Evolutionary conservation across 1,140 invertebrate genomes (phyloP), one percentile per base, ranked within the genome.

Genomic region (Paraescarpia echinospica): DNA sequence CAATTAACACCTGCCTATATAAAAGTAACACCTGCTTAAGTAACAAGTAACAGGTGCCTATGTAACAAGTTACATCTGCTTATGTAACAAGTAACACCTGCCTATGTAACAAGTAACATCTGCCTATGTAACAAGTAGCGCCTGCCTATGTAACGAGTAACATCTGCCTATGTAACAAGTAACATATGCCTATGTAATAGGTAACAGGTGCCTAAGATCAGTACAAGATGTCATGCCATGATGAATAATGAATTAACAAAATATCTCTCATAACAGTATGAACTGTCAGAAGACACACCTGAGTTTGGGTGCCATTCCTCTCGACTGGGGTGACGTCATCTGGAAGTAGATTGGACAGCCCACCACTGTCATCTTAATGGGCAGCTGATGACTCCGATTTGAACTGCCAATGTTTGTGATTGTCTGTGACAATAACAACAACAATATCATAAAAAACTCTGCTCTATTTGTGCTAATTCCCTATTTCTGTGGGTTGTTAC

Each of bases 331-430:
- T 33, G 91, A 35, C 2, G 41, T 33, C 91, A 92, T 94, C 91
- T 95, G 95, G 94, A 96, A 96, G 59, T 94, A 93, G 18, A 96
- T 94, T 22, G 96, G 96, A 94, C 94, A 95, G 33, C 96, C 96
- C 41, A 94, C 92, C 2, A 95, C 95, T 51, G 92, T 94, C 94
- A 95, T 94, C 31, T 35, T 93, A 6, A 95, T 18, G 22, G 59
- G 59, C 59, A 77, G 59, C 59, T 77, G 59, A 14, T 18, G 2
- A 18, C 9, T 14, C 59, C 59, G 59, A 77, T 77, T 77, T 4
- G 59, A 77, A 0, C 2, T 0, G 9, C 59, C 94, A 94, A 95
- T 89, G 33, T 59, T 91, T n/a, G 8, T 1, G 14, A 91, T 48
- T 90, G 35, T 90, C 34, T 77, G 59, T 18, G 14, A 77, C 59